phyloP scores from a whole-genome alignment of 64 coral and sea anemone species.

The Acropora yongei region DNA sequence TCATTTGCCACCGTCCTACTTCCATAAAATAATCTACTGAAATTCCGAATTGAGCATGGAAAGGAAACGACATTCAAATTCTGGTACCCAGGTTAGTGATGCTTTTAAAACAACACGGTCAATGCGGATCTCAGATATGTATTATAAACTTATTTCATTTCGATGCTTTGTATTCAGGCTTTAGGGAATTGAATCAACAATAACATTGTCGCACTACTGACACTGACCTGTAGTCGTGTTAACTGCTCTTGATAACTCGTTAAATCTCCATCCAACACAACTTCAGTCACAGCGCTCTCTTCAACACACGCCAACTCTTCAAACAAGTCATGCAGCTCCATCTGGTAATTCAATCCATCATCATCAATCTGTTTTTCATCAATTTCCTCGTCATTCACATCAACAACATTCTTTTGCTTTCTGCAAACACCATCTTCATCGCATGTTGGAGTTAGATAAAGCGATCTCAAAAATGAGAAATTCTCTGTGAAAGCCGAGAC shows the following conservation, averaged over 20 bases:
- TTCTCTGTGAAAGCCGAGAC: conserved; percentile 71
- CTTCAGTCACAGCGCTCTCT: conserved; percentile 67
- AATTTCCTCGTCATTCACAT: conserved; percentile 15
- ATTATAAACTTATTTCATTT: too few relatives aligned
- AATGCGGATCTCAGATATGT: too few relatives aligned
- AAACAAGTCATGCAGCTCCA: conserved; percentile 87
- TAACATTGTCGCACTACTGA: background rate
- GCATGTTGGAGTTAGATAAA: conserved; percentile 13
- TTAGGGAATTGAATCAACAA: too few relatives aligned
- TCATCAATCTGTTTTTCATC: conserved; percentile 62
- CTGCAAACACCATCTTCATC: conserved; percentile 23
- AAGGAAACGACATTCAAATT: too few relatives aligned
- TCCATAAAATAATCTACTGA: too few relatives aligned
- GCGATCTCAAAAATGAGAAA: conserved; percentile 76
- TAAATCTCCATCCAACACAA: conserved; percentile 72
- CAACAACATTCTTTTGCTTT: background rate
- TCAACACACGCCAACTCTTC: conserved; percentile 83
- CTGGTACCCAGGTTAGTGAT: too few relatives aligned
- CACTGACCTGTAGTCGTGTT: conserved; percentile 77
- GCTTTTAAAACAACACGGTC: too few relatives aligned
- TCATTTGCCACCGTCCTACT: too few relatives aligned
- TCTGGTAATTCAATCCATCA: conserved; percentile 79
- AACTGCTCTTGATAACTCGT: conserved; percentile 65
- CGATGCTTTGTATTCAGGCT: too few relatives aligned
- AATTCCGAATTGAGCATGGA: too few relatives aligned